Evolutionary conservation across 2,888 invertebrate species (phyloP), one percentile per base, ranked within the genome.

Genomic region (Drosophila multiciliata): DNA sequence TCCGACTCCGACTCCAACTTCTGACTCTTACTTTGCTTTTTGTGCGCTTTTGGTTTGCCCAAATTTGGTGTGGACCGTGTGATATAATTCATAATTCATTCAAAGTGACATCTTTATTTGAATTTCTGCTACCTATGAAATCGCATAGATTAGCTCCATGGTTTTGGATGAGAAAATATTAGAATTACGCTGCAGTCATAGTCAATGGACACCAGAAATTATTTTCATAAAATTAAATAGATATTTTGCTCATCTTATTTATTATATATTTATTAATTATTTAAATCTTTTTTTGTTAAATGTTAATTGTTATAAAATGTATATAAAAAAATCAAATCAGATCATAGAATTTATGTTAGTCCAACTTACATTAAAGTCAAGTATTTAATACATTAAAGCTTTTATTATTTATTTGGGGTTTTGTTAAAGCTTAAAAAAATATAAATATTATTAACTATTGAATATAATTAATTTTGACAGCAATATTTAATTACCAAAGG

Each of bases 1-100:
- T 57, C 50, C 49, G 66, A 11, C 15, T 55, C 33, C 40, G 15
- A 32, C 53, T 65, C 38, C 29, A 17, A 53, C 60, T 54, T 72
- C 66, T 40, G 58, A 17, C 49, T 78, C 72, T 78, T 54, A 60
- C 68, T 62, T 65, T 54, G 54, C 32, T 54, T 54, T 48, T 50
- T 60, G 61, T 50, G n/a, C 17, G 57, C 49, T 76, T 60, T 60
- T 66, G 73, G 59, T 75, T 83, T 76, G 69, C 57, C 89, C 86
- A 89, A 89, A 90, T 90, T 87, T 87, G 90, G 89, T 40, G 57
- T 60, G 61, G 49, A 66, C 72, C 82, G 83, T 81, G 89, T 90
- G 89, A 87, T 86, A 90, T 90, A 89, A 84, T 90, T 90, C 89
- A 90, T 90, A 90, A 87, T 87, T 87, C 89, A 90, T 87, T 87